phyloP scores from a whole-genome alignment of 2,113 vertebrate genomes.

The Acrocephalus arundinaceus region DNA sequence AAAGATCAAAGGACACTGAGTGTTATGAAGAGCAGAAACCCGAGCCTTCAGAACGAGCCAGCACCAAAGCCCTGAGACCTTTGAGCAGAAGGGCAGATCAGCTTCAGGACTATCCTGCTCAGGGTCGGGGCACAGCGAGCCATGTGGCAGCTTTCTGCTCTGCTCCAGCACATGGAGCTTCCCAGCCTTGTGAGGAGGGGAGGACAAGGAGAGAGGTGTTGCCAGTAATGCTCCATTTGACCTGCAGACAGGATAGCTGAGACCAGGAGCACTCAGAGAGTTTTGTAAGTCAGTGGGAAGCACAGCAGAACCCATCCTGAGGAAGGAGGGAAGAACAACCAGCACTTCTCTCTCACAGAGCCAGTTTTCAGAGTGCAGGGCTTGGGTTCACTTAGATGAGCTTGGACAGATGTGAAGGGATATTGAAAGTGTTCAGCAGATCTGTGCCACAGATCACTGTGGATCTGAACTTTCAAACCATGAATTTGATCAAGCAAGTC shows the following conservation, averaged over 20 bases:
- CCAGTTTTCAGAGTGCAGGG: neutral
- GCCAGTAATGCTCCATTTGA: neutral
- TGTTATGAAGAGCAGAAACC: neutral
- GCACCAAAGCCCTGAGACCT: neutral
- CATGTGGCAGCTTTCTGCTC: neutral
- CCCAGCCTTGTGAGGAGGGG: neutral
- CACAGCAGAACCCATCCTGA: neutral
- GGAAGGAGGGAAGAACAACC: neutral
- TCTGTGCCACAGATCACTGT: neutral
- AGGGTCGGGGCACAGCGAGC: neutral
- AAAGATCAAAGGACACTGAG: neutral
- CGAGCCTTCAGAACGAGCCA: neutral
- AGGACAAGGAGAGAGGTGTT: neutral
- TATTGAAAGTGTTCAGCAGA: neutral
- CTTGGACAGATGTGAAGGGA: neutral
- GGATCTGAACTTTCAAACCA: neutral
- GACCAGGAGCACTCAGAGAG: neutral
- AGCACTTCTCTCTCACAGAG: neutral
- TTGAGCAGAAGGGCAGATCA: neutral
- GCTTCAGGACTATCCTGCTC: neutral
- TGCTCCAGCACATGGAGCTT: neutral
- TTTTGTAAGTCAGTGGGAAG: accelerated
- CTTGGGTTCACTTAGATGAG: neutral
- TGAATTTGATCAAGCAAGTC: neutral
- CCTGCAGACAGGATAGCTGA: neutral